Percentiles rank a stretch among this genome's conserved stretches.
phyloP scores from a whole-genome alignment of 2,888 invertebrate genomes.

The Lithophane semibrunnea region DNA sequence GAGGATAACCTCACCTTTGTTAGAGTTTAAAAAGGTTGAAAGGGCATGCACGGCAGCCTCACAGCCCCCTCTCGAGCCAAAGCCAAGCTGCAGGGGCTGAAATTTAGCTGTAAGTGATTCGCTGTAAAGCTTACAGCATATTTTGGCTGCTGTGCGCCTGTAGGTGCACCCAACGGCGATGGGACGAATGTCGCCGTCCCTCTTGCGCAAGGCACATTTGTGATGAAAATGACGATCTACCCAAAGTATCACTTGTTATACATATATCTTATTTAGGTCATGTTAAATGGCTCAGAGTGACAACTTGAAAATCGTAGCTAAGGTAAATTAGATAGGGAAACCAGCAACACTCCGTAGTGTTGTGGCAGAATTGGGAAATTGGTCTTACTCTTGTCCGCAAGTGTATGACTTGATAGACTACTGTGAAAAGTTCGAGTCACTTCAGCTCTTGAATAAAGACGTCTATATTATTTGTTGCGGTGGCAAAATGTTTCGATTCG shows the following conservation, averaged over 20 bases:
- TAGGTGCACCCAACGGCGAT: no score
- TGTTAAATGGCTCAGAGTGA: not conserved
- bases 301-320: not conserved
- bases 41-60: no score
- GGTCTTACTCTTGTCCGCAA: not conserved
- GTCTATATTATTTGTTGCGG: not conserved
- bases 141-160: no score
- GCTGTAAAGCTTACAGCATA: no score
- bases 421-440: no score
- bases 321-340: not conserved
- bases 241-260: not conserved
- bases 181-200: no score
- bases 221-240: not conserved
- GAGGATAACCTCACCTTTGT: no score
- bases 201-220: no score
- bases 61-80: no score
- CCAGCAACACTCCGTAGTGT: not conserved
- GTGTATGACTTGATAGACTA: not conserved
- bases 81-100: no score
- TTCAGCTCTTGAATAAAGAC: not conserved
- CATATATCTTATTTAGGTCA: not conserved
- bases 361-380: not conserved
- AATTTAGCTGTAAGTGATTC: no score
- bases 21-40: no score
- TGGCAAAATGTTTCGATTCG: not conserved